These are phyloP conservation scores for Dendrocincla tyrannina DNA, from an alignment of 2,797 vertebrate genomes.

Conservation along the genomic window DNA sequence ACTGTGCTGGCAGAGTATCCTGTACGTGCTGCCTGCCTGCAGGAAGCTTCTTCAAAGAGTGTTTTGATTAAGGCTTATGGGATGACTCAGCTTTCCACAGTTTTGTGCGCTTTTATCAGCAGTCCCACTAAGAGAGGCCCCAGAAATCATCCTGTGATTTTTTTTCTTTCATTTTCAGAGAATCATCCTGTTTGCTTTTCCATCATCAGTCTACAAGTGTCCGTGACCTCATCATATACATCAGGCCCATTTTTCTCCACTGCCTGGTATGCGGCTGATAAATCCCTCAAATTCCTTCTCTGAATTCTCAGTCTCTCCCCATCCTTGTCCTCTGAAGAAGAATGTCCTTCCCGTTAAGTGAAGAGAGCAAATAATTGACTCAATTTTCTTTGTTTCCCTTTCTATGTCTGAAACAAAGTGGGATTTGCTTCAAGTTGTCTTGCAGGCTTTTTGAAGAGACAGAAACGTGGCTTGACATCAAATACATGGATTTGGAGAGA, in stretches of 20 bases:
- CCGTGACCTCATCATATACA: background rate
- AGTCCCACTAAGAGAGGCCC: background rate
- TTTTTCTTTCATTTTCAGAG: background rate
- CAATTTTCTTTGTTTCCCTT: background rate
- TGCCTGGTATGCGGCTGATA: background rate
- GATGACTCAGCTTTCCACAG: constrained; percentile 42
- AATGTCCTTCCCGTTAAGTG: background rate
- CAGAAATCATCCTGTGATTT: background rate
- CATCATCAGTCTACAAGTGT: background rate
- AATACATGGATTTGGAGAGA: background rate
- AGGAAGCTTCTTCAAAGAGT: constrained; percentile 39
- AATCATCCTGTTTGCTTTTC: constrained; percentile 32
- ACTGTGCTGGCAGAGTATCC: background rate
- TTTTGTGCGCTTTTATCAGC: constrained; percentile 4
- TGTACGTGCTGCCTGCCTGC: background rate
- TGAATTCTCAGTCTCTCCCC: background rate
- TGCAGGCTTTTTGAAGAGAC: background rate
- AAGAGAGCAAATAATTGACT: background rate
- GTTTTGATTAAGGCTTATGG: constrained; percentile 25
- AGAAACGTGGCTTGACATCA: background rate
- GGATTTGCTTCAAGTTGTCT: background rate
- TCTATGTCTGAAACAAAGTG: background rate
- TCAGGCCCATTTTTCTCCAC: background rate
- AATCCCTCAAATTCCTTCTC: background rate
- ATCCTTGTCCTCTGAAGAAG: background rate